These are phyloP conservation scores for Phaethornis superciliosus DNA, from an alignment of 2,113 vertebrate species.

Conservation along the genomic window DNA sequence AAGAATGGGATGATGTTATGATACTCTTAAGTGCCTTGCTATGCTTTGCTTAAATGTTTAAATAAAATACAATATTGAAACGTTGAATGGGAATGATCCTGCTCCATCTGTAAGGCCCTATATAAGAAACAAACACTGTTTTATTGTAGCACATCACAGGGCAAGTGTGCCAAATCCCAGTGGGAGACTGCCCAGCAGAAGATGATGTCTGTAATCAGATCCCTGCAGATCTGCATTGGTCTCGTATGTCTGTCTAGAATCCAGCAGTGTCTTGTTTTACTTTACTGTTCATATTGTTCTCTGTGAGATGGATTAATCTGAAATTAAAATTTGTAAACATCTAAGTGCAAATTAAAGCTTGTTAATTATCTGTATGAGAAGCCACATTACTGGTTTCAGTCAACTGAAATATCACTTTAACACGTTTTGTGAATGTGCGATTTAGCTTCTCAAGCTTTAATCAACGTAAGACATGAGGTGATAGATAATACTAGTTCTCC, in stretches of 20 bases:
- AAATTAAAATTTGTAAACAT: slow-evolving; percentile 24
- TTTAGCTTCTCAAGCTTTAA: background rate
- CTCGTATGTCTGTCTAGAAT: background rate
- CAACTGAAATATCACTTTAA: background rate
- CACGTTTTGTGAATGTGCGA: background rate
- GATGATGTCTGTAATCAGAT: background rate
- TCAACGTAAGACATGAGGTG: background rate
- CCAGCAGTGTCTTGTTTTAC: background rate
- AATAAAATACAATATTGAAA: background rate
- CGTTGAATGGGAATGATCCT: background rate
- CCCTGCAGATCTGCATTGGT: background rate
- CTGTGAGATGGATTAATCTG: background rate
- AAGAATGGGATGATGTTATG: background rate
- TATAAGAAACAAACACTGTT: background rate
- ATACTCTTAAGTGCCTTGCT: background rate
- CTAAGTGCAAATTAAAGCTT: background rate
- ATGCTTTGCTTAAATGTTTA: background rate
- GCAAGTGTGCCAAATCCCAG: background rate
- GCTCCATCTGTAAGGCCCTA: background rate
- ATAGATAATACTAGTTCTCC: background rate
- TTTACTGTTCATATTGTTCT: background rate
- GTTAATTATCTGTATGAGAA: background rate
- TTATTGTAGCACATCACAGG: background rate
- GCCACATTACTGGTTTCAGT: background rate
- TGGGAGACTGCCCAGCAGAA: background rate